Evolutionary conservation across 2,113 vertebrate genomes (phyloP).

Genomic region (Planiliza haematocheilus): DNA sequence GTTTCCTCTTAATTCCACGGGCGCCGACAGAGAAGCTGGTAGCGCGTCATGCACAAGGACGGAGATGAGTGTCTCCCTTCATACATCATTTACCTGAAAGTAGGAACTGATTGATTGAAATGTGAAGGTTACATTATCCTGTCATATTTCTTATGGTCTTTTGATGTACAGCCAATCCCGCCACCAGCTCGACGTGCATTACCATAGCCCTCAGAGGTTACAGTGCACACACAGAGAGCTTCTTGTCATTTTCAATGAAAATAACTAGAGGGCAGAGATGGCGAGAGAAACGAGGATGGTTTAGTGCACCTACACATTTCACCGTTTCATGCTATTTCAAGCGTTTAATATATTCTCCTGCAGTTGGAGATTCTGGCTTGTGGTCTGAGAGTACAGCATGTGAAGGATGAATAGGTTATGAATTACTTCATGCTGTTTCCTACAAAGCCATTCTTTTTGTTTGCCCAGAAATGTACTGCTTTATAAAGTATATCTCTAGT

Average conservation of each 20-base stretch:
- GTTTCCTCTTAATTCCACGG: slow-evolving; percentile 15
- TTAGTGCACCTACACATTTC: background rate
- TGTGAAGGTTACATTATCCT: slow-evolving; percentile 23
- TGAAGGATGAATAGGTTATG: background rate
- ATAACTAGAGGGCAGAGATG: slow-evolving; percentile 20
- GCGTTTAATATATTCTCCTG: background rate
- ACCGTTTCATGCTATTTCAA: slow-evolving; percentile 7
- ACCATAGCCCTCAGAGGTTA: slow-evolving; percentile 22
- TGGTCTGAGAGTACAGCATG: background rate
- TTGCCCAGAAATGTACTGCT: background rate
- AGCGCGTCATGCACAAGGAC: background rate
- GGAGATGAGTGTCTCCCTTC: slow-evolving; percentile 15
- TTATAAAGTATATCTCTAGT: background rate
- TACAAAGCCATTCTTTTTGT: background rate
- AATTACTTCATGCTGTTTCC: background rate
- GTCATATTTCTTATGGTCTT: slow-evolving; percentile 32
- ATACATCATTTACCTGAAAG: slow-evolving; percentile 22
- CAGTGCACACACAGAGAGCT: background rate
- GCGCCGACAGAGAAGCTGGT: slow-evolving; percentile 22
- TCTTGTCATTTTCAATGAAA: slow-evolving; percentile 30
- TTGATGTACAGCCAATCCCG: slow-evolving; percentile 39
- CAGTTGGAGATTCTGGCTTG: background rate
- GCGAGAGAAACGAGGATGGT: slow-evolving; percentile 15
- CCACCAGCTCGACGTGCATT: slow-evolving; percentile 31
- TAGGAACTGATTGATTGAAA: slow-evolving; percentile 38